Base-by-base conservation (phyloP, 2,888 invertebrate genomes). In the Callinectes sapidus region DNA sequence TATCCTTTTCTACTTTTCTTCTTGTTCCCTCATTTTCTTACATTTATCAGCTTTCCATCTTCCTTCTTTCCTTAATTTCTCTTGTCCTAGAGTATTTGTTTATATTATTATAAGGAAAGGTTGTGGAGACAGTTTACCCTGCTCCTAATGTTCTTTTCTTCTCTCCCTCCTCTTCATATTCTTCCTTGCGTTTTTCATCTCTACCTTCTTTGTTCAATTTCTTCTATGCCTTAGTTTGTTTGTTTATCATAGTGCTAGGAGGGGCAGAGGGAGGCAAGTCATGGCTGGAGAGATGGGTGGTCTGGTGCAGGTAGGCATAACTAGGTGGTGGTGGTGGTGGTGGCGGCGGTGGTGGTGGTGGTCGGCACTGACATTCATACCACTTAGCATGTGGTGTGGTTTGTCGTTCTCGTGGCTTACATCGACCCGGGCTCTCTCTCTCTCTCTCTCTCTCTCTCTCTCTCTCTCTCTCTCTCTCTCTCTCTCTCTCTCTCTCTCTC, bases 381-480 rank as follows among this genome's bases (percentile, higher is more conserved):
- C 61, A 23, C 61, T 61, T 18, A 23, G 61, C 61, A 61, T 61
- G 61, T 61, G 18, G 18, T 61, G 61, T 18, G 61, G 61, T 61
- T 61, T 23, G 61, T 61, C 61, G 18, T 61, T 61, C 61, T 61
- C 61, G 61, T 16, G 18, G 61, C 61, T 61, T 61, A 61, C 61
- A 61, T 61, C 61, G 61, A 61, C 61, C 61, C 61, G 23, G 23
- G 0, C 55, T 16, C 55, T 55, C 55, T 55, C 55, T 55, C 55
- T 55, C 55, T 55, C 55, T 55, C 55, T 55, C 61, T 61, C 61
- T 61, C 61, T 61, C 61, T 61, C 61, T 61, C 61, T 61, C 61
- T 61, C 61, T 61, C 61, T 61, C 61, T 61, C 61, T 61, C 61
- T 61, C 61, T 61, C 61, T 61, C 61, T 61, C 61, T 61, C 61